Evolutionary conservation across 2,797 vertebrate species (phyloP), one percentile per base, ranked within the genome.

Genomic region (Eulemur rubriventer): DNA sequence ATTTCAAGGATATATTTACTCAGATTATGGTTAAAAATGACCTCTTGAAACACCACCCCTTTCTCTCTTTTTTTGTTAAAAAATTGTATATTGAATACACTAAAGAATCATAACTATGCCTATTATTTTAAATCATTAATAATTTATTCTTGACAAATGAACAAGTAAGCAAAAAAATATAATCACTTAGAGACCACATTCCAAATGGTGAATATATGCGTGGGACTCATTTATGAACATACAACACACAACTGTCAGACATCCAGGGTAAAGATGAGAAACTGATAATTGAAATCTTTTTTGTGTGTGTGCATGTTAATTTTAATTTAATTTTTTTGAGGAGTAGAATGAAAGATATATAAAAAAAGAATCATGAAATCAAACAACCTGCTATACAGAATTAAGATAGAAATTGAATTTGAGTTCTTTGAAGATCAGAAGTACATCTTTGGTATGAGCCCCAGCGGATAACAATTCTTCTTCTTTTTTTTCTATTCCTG

Each of bases 101-200:
- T 12, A 38, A 87, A 90, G 48, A 95, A 61, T 72, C 30, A 89
- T 28, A 26, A 41, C 61, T 86, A 46, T 63, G 18, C 6, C 24
- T 94, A 35, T 72, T 89, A 93, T 78, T 33, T 90, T 90, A 79
- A 81, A 70, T 76, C 91, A 65, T 88, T 92, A 59, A 87, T 73
- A 92, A 61, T 69, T 86, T 78, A 72, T 89, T 70, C 30, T 67
- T 90, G 9, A 6, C 2, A 96, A 88, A 46, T 73, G 16, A 89
- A 87, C 30, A 76, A 41, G 33, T 65, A 89, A 84, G 35, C n/a
- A 93, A 84, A 93, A 75, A 76, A 78, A 48, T 12, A 91, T 28
- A 89, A 67, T 83, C 33, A 76, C 33, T 6, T 33, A 43, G 28
- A 80, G 41, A 59, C 24, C 10, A 35, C 52, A 35, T 78, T 46